Base-by-base conservation (phyloP, 2,888 invertebrate species). In the Galerucella nymphaeae region DNA sequence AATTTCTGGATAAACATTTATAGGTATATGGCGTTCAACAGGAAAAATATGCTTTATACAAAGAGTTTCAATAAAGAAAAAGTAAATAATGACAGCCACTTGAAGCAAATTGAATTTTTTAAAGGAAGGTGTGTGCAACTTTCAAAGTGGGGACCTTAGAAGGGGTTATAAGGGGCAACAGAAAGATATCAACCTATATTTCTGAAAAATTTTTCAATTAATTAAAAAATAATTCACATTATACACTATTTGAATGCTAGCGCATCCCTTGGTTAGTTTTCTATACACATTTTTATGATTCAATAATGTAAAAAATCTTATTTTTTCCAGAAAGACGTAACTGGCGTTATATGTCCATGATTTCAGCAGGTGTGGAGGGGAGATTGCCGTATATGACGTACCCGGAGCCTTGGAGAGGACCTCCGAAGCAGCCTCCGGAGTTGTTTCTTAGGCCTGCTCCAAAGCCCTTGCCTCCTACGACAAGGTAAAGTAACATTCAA, bases 321-420 rank as follows among this genome's bases (percentile, higher is more conserved):
- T 76, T 77, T 70, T 57, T 87, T 85, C 9, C 89, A 90, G 90
- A 87, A 82, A 87, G 70, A 70, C 75, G 75, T 75, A 70, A 70
- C 75, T 71, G 76, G 73, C 77, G 77, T 74, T 62, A 72, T 75
- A 81, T 80, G 85, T 89, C 90, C 89, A 91, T 91, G 91, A 91
- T 91, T 89, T 91, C 91, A 85, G 91, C 91, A 86, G 90, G 90
- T 86, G 89, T 91, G 89, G 91, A 91, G 89, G 91, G 91, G 88
- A 89, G 88, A 84, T 79, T 85, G 79, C 84, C 63, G 50, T 86
- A 86, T 83, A 87, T 87, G 87, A 87, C 86, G 79, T 87, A 87
- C 88, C 89, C 89, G 84, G 89, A 90, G 84, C 89, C 88, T 85
- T 89, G 89, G 87, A 88, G 89, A 86, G 89, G 89, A 84, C 89